Percentiles rank a stretch among this genome's conserved stretches.
These are phyloP conservation scores for Eptesicus fuscus DNA, from an alignment of 2,113 vertebrate species.

Conservation along the genomic window DNA sequence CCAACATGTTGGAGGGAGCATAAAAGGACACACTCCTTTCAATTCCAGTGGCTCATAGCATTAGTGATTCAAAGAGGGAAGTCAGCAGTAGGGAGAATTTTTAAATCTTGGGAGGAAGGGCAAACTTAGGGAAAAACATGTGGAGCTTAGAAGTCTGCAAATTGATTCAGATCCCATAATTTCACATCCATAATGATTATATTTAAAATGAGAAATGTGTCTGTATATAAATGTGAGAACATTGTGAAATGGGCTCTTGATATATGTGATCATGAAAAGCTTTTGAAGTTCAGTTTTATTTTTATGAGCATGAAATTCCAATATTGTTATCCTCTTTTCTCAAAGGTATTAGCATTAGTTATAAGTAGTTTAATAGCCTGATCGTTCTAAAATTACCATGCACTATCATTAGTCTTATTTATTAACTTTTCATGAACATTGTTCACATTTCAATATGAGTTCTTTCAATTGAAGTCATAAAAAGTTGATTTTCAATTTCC, in stretches of 20 bases:
- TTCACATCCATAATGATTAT: not conserved
- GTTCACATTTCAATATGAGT: conserved; percentile 62
- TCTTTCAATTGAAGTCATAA: conserved; percentile 60
- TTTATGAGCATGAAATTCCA: conserved; percentile 25
- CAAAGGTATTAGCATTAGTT: conserved; percentile 43
- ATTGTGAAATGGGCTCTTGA: not conserved
- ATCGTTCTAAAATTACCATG: conserved; percentile 59
- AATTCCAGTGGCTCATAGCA: not conserved
- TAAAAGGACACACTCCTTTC: not conserved
- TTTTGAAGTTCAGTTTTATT: conserved; percentile 33
- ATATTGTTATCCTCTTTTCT: not conserved
- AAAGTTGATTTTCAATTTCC: conserved; percentile 72
- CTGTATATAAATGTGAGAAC: not conserved
- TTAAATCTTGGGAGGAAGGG: not conserved
- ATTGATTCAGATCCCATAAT: not conserved
- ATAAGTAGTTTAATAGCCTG: conserved; percentile 43
- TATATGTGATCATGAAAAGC: not conserved
- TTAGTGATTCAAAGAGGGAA: not conserved
- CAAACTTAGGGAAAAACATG: not conserved
- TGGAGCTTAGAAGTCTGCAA: not conserved
- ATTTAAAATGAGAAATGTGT: conserved; percentile 37
- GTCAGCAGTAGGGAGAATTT: not conserved
- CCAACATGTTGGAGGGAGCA: not conserved
- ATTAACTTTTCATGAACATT: conserved; percentile 73
- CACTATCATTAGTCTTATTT: conserved; percentile 60